Evolutionary conservation across 2,888 invertebrate genomes (phyloP), one percentile per base, ranked within the genome.

Genomic region (Eupithecia exiguata): DNA sequence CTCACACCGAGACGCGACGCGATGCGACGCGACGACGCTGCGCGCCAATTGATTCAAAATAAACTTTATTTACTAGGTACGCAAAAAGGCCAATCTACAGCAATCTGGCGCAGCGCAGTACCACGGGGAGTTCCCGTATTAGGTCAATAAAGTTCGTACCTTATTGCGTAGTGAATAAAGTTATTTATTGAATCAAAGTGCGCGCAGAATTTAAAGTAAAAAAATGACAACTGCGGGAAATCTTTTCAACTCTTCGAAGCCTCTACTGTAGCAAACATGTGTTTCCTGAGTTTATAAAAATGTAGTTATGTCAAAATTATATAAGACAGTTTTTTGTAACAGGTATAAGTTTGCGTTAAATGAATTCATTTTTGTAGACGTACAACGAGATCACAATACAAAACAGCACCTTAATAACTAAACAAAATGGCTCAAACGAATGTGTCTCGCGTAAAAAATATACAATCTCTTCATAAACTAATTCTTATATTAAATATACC

Each of bases 241-340:
- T 75, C 86, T 89, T 89, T 77, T 91, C 90, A 91, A 90, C 89
- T 89, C 90, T 90, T 82, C 43, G 76, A 84, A 89, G 85, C 86
- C 77, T 25, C 12, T 14, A 25, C 12, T 21, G 10, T 53, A 53
- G n/a, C 49, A 53, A 0, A 53, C 12, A 49, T 12, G 35, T 16
- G 16, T 62, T 62, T 35, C 7, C 4, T 16, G 18, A 53, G 10
- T n/a, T n/a, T 49, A 49, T 0, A 21, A 53, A 53, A 53, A 21
- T 21, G 21, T 21, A 53, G 21, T 16, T 1, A 12, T 46, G 9
- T 21, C 21, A 53, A 53, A 21, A n/a, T 53, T 12, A 49, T 10
- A 10, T 53, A 10, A 21, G 12, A 53, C 21, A 53, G 5, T 21
- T 21, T 53, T 12, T 53, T 53, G 53, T 53, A 12, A 53, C 21